Percentiles rank a stretch among this genome's conserved stretches.
These are phyloP conservation scores for Formicarius rufipectus DNA, from an alignment of 2,113 vertebrate species.

Conservation along the genomic window DNA sequence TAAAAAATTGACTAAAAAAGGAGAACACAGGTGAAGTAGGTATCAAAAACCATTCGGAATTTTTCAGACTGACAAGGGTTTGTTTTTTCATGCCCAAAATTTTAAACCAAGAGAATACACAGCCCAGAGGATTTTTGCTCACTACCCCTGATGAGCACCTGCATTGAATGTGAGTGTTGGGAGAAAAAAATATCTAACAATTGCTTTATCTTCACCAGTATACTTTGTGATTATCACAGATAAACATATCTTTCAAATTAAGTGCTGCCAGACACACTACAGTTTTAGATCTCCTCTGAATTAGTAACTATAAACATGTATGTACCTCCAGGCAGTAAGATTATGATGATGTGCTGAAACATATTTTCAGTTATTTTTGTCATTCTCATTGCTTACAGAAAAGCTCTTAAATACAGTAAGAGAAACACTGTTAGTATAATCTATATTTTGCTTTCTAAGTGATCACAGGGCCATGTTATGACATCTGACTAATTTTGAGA, in stretches of 20 bases:
- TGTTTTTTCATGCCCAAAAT: neutral
- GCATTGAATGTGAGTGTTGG: neutral
- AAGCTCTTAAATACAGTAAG: neutral
- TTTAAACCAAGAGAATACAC: neutral
- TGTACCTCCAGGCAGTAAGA: neutral
- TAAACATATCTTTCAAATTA: neutral
- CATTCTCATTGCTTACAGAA: neutral
- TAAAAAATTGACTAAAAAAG: neutral
- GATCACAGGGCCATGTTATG: neutral
- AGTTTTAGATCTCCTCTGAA: neutral
- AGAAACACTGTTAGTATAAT: neutral
- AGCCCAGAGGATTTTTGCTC: neutral
- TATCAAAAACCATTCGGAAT: neutral
- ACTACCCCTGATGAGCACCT: fast-evolving
- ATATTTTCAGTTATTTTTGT: neutral
- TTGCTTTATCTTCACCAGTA: neutral
- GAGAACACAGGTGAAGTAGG: neutral
- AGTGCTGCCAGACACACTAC: neutral
- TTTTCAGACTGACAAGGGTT: neutral
- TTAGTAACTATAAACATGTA: neutral
- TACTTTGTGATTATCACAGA: neutral
- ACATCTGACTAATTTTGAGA: constrained; percentile 1
- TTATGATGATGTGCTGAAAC: neutral
- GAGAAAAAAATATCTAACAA: neutral
- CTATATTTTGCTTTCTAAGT: neutral